phyloP scores from a whole-genome alignment of 2,113 vertebrate species.

The Menura novaehollandiae region DNA sequence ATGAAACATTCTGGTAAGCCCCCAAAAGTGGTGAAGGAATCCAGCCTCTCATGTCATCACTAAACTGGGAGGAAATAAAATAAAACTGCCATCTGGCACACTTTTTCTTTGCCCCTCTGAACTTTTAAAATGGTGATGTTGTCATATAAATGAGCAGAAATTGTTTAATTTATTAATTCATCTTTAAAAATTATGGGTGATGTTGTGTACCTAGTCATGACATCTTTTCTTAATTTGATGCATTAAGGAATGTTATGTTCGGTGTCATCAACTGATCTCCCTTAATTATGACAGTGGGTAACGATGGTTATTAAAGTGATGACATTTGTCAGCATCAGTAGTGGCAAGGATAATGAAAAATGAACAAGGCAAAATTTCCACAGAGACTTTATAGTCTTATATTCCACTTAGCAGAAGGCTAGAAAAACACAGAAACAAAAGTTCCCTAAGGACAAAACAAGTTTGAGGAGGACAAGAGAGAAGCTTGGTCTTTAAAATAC shows the following conservation, averaged over 20 bases:
- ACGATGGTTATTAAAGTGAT: slow-evolving; percentile 61
- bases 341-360: slow-evolving; percentile 41
- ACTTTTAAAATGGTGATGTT: not conserved
- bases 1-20: not conserved
- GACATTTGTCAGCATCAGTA: slow-evolving; percentile 45
- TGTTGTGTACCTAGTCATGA: slow-evolving; percentile 17
- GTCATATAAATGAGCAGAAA: not conserved
- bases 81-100: not conserved
- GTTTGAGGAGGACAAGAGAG: not conserved
- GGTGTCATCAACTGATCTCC: slow-evolving; percentile 40
- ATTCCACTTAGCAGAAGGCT: not conserved
- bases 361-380: slow-evolving; percentile 5
- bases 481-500: not conserved
- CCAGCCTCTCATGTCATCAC: not conserved
- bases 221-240: slow-evolving; percentile 47
- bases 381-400: not conserved
- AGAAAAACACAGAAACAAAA: not conserved
- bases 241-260: slow-evolving; percentile 25
- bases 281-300: slow-evolving; percentile 63
- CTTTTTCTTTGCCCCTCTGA: not conserved
- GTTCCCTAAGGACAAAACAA: not conserved
- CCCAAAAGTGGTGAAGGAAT: not conserved
- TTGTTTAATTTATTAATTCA: slow-evolving; percentile 15
- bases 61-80: not conserved
- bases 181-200: slow-evolving; percentile 24